Conservation (phyloP, 2,113 vertebrate genomes). For the Hoplias malabaricus region DNA sequence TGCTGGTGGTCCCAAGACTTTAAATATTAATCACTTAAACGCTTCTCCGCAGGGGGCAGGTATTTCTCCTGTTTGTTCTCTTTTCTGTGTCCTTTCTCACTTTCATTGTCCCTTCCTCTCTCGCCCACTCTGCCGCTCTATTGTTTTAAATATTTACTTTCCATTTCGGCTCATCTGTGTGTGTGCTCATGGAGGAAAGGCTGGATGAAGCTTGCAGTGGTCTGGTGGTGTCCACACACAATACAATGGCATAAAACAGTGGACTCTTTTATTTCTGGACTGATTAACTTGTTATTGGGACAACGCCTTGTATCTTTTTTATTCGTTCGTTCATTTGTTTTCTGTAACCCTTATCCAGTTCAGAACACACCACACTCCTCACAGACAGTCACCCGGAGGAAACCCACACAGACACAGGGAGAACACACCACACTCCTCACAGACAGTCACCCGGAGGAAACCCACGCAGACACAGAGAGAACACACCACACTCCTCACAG, state of each 20-base stretch:
- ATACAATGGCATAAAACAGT: not conserved
- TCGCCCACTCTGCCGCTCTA: not conserved
- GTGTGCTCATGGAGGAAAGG: not conserved
- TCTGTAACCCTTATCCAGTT: no score
- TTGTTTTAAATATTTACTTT: not conserved
- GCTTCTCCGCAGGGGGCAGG: slow-evolving; percentile 32
- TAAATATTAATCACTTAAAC: slow-evolving; percentile 57
- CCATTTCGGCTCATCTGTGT: not conserved
- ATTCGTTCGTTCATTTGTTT: no score
- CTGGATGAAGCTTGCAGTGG: not conserved
- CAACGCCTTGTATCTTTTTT: no score
- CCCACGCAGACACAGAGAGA: no score
- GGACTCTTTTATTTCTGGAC: not conserved
- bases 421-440: no score
- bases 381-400: no score
- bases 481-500: no score
- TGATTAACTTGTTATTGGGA: not conserved
- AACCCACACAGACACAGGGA: no score
- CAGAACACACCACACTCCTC: no score
- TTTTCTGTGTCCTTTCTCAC: not conserved
- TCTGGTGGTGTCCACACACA: not conserved
- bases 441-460: no score
- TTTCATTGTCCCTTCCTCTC: not conserved
- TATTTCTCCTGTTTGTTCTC: slow-evolving; percentile 41
- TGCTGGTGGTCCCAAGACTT: slow-evolving; percentile 40